Percentiles rank a stretch among this genome's conserved stretches.
Evolutionary conservation across 2,888 invertebrate species (phyloP).

Genomic region (Sphecodes monilicornis): DNA sequence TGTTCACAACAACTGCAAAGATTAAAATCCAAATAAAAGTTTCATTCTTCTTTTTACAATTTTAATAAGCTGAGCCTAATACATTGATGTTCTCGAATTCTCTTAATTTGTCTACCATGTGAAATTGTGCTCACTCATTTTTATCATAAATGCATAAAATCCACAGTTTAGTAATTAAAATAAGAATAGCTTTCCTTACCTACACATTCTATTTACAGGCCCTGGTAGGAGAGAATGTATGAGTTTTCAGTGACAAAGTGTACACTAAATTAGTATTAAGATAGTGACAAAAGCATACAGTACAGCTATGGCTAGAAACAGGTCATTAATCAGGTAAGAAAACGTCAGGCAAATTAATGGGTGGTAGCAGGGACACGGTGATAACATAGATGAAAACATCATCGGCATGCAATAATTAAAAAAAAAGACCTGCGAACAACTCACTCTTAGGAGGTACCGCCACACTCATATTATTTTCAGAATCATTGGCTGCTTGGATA

Average conservation of each 20-base stretch:
- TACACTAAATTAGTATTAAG: not conserved
- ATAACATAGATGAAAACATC: not conserved
- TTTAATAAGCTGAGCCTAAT: not conserved
- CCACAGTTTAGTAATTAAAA: not conserved
- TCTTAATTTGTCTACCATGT: not conserved
- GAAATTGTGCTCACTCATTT: not conserved
- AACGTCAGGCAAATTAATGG: slow-evolving; percentile 52
- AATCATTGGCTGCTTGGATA: slow-evolving; percentile 90
- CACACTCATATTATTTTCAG: slow-evolving; percentile 36
- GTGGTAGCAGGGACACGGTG: not conserved
- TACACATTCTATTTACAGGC: not conserved
- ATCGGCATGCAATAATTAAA: not conserved
- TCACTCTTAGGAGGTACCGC: slow-evolving; percentile 76
- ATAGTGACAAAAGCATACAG: not conserved
- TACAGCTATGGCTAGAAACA: not conserved
- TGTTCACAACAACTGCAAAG: not conserved
- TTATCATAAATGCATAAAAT: not conserved
- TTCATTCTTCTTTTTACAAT: not conserved
- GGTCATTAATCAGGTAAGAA: not conserved
- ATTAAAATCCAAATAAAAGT: not conserved
- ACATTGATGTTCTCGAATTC: not conserved
- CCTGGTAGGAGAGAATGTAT: not conserved
- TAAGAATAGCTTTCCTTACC: not conserved
- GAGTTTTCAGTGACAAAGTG: not conserved
- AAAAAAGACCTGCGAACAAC: slow-evolving; percentile 53